Conservation (phyloP, 2,113 vertebrate species). For the Plecturocebus donacophilus region DNA sequence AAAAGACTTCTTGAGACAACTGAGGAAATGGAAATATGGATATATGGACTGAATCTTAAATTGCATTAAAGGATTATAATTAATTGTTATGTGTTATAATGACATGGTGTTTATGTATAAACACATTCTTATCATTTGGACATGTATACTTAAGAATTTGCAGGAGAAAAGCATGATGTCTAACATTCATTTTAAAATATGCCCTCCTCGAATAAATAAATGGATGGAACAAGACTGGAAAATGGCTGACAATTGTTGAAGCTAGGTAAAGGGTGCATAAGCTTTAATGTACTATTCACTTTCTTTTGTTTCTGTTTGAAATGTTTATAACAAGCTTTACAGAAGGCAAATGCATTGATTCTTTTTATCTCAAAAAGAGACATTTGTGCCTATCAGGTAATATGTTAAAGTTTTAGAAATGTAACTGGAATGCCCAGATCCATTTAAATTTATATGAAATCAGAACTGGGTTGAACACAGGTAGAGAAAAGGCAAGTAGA, state of each 20-base stretch:
- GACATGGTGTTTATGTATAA: background rate
- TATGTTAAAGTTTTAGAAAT: background rate
- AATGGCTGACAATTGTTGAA: background rate
- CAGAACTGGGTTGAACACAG: background rate
- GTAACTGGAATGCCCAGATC: background rate
- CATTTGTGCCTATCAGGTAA: background rate
- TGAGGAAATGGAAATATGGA: background rate
- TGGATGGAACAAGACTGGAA: background rate
- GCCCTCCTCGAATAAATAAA: background rate
- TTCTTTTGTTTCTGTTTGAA: background rate
- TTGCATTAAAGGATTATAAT: background rate
- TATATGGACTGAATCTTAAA: background rate
- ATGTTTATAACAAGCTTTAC: background rate
- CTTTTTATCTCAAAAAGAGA: background rate
- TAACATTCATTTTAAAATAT: background rate
- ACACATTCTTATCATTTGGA: background rate
- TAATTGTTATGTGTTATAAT: background rate
- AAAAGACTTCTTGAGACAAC: background rate
- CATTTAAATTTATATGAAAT: conserved; percentile 40
- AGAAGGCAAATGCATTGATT: background rate
- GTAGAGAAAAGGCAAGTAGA: background rate
- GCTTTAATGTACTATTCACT: background rate
- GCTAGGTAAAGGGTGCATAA: background rate
- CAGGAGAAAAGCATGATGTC: background rate
- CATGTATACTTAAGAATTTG: background rate